Evolutionary conservation across 2,888 invertebrate genomes (phyloP), one percentile per base, ranked within the genome.

Genomic region (Pilophorus perplexus): DNA sequence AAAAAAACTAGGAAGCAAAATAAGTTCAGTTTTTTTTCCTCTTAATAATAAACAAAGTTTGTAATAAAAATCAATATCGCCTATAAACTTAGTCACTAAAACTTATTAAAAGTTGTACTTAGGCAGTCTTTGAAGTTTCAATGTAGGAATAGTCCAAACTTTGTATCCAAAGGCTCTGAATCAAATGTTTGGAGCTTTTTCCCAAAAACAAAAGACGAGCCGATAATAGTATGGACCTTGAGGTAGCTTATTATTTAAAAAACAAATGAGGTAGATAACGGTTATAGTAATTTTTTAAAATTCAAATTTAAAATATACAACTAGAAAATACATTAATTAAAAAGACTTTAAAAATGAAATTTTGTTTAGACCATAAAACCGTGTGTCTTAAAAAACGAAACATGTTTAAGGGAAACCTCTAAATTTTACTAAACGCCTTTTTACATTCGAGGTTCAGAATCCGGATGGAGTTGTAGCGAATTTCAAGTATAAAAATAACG

Each of bases 231-330:
- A 46, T 62, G 62, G 62, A 62, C 62, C 48, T 57, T 48, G 64
- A 64, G 64, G 64, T 64, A 64, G 64, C 37, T 64, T 57, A 23
- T 64, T 16, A 52, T 27, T 52, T 22, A 18, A 33, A 38, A 62
- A 25, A 64, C 28, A 52, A 48, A 64, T 64, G 64, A 64, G 64
- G 64, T 64, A 64, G 64, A 64, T 64, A 64, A 52, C 52, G 64
- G 64, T 64, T 64, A 64, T 64, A 46, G 48, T 33, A 46, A 8
- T 38, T 37, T 38, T 37, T 37, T 38, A 33, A 37, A 55, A 55
- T 6, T 18, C 20, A 37, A 33, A 12, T 20, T 16, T 52, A 28
- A 52, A 50, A 52, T 28, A 23, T 52, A 52, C n/a, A 52, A 52
- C 5, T 28, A 52, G 27, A 52, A 50, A 23, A 10, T 10, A 28